Conservation (phyloP, 2,113 vertebrate genomes). For the Ptilonorhynchus violaceus region DNA sequence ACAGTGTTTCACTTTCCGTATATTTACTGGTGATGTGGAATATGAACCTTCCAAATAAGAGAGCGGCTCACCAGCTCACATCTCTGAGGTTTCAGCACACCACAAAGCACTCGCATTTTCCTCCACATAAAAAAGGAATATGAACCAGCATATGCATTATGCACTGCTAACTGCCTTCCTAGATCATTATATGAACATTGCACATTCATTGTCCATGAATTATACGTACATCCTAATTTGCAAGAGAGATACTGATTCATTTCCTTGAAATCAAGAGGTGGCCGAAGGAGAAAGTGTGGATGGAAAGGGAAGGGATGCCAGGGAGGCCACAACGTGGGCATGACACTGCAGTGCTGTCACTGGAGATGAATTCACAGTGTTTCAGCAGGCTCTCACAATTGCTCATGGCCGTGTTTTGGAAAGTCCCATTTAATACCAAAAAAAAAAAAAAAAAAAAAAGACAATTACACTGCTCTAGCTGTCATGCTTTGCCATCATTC, state of each 20-base stretch:
- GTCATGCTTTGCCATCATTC: neutral
- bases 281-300: neutral
- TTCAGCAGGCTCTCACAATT: neutral
- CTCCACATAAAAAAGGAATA: neutral
- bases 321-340: neutral
- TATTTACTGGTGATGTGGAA: neutral
- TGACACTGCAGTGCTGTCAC: neutral
- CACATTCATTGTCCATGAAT: neutral
- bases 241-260: neutral
- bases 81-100: neutral
- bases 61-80: neutral
- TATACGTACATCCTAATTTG: neutral
- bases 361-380: neutral
- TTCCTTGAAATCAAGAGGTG: neutral
- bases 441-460: too few species aligned
- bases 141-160: neutral
- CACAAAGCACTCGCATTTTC: neutral
- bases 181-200: neutral
- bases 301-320: neutral
- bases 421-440: neutral
- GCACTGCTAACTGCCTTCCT: conserved; percentile 23
- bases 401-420: neutral
- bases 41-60: neutral
- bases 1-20: neutral
- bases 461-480: neutral